These are phyloP conservation scores for Hippolais icterina DNA, from an alignment of 2,113 vertebrate genomes.

Conservation along the genomic window DNA sequence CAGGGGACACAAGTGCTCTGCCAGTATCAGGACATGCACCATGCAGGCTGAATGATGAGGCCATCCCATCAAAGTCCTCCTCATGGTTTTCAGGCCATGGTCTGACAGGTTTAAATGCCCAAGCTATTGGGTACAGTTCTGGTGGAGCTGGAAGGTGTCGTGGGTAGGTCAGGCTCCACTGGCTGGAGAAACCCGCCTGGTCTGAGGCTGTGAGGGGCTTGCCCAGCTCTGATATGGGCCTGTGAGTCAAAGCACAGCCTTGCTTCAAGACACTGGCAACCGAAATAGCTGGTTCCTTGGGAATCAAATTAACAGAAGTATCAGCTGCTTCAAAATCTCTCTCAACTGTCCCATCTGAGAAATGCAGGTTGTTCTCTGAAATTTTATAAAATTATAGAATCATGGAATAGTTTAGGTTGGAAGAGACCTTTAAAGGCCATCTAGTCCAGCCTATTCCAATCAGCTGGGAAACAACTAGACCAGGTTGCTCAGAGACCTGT, in stretches of 20 bases:
- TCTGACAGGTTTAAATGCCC: accelerated
- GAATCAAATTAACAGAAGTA: neutral
- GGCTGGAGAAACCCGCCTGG: neutral
- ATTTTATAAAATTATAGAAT: neutral
- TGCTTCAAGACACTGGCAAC: neutral
- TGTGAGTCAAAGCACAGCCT: neutral
- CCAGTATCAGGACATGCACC: accelerated
- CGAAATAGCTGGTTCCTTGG: neutral
- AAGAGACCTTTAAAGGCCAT: neutral
- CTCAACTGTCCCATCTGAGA: neutral
- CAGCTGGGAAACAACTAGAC: neutral
- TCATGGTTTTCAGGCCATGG: neutral
- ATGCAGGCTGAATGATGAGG: accelerated
- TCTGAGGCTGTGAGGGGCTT: neutral
- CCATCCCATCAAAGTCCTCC: neutral
- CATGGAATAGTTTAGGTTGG: neutral
- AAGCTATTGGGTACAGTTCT: neutral
- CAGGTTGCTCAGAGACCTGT: neutral
- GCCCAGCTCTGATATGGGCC: accelerated
- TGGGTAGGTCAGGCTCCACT: neutral
- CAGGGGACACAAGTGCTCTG: accelerated
- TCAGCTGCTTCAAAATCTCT: neutral
- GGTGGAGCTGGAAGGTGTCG: neutral
- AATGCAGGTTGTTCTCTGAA: neutral
- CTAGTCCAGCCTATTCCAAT: neutral